Conservation (phyloP, 2,113 vertebrate genomes). For the Diphyllodes magnificus region DNA sequence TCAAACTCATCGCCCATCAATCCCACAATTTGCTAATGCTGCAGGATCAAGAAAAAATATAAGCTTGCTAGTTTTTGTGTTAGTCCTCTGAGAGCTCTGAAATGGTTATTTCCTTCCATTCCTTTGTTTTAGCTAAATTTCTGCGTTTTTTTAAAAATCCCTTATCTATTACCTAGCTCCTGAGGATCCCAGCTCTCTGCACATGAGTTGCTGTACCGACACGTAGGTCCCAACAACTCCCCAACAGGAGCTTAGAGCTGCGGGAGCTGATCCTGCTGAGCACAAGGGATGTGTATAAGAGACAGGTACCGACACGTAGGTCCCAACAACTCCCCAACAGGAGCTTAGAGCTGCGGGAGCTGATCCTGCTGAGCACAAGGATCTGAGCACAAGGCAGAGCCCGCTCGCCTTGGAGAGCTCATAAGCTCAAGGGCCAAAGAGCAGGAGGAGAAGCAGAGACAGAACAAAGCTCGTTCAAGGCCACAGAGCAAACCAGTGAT, state of each 20-base stretch:
- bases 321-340: accelerated
- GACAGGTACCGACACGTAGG: accelerated
- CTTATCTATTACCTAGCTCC: not conserved
- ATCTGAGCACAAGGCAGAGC: not conserved
- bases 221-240: accelerated
- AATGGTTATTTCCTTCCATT: not conserved
- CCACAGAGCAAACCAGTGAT: not conserved
- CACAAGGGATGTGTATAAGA: too few relatives aligned
- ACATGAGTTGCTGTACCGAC: not conserved
- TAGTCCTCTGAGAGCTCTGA: not conserved
- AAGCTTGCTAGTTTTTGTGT: not conserved
- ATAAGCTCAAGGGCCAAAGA: not conserved
- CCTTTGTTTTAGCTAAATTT: not conserved
- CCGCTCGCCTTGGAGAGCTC: accelerated
- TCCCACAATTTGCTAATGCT: not conserved
- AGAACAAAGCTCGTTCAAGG: not conserved
- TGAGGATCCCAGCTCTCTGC: not conserved
- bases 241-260: accelerated
- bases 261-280: not conserved
- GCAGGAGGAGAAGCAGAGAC: not conserved
- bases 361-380: not conserved
- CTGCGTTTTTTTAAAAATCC: not conserved
- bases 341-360: not conserved
- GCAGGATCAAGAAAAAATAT: not conserved
- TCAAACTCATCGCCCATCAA: not conserved